These are phyloP conservation scores for Rhagologus leucostigma DNA, from an alignment of 2,113 vertebrate genomes.

Conservation along the genomic window DNA sequence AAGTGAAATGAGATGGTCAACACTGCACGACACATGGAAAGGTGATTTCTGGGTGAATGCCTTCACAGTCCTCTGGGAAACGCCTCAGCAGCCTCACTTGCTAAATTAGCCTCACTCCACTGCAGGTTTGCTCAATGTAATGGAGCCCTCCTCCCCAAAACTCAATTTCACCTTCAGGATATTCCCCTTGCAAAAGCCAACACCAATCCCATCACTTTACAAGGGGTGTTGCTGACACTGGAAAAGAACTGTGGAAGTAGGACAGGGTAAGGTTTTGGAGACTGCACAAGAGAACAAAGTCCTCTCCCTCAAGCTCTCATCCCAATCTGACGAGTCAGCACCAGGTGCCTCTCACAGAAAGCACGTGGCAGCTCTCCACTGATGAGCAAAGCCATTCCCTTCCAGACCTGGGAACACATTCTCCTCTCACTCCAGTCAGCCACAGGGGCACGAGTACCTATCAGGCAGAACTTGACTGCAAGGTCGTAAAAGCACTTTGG, in stretches of 20 bases:
- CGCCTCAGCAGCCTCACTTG: background rate
- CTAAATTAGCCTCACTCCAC: background rate
- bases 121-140: background rate
- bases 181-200: background rate
- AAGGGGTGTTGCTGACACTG: background rate
- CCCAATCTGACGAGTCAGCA: background rate
- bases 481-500: background rate
- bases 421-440: background rate
- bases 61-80: background rate
- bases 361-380: background rate
- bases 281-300: background rate
- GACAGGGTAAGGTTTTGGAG: background rate
- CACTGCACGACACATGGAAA: background rate
- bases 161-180: background rate
- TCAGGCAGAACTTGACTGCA: background rate
- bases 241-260: background rate
- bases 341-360: slow-evolving; percentile 6
- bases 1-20: background rate
- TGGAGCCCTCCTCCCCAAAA: background rate
- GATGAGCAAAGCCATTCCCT: background rate
- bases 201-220: background rate
- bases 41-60: background rate
- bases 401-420: background rate
- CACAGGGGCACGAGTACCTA: background rate
- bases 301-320: background rate